Conservation (phyloP, 2,888 invertebrate genomes). For the Drosophila atripex region DNA sequence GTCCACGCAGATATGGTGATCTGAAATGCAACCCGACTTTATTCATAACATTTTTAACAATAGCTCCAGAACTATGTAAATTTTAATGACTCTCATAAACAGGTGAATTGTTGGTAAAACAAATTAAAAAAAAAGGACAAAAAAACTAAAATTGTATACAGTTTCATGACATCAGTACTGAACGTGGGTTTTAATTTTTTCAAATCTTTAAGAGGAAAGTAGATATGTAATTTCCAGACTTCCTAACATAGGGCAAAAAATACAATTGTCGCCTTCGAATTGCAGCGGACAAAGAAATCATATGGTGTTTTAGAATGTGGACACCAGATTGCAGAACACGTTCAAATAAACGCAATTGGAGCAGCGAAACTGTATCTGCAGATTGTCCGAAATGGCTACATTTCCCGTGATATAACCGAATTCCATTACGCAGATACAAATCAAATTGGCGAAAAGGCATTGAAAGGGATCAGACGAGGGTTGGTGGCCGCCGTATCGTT, state of each 20-base stretch:
- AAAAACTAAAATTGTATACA: not conserved
- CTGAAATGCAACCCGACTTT: not conserved
- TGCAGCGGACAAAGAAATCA: not conserved
- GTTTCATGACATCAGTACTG: no score
- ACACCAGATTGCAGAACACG: slow-evolving; percentile 17
- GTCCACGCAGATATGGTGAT: not conserved
- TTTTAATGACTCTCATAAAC: not conserved
- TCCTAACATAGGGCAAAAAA: no score
- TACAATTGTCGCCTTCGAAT: not conserved
- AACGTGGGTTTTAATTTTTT: no score
- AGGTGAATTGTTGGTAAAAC: not conserved
- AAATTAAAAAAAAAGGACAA: not conserved
- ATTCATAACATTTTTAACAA: not conserved
- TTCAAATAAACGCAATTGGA: slow-evolving; percentile 21
- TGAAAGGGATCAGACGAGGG: slow-evolving; percentile 29
- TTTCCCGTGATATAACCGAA: slow-evolving; percentile 46
- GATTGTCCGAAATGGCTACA: slow-evolving; percentile 46
- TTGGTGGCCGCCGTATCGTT: slow-evolving; percentile 3
- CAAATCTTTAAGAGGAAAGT: no score
- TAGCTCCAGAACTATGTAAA: not conserved
- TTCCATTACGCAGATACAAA: slow-evolving; percentile 76
- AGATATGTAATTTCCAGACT: no score
- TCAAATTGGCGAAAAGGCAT: slow-evolving; percentile 66
- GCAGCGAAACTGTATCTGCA: slow-evolving; percentile 45
- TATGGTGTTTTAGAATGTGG: not conserved